These are phyloP conservation scores for Pycnomerus fuliginosus DNA, from an alignment of 2,888 invertebrate genomes.

Conservation along the genomic window DNA sequence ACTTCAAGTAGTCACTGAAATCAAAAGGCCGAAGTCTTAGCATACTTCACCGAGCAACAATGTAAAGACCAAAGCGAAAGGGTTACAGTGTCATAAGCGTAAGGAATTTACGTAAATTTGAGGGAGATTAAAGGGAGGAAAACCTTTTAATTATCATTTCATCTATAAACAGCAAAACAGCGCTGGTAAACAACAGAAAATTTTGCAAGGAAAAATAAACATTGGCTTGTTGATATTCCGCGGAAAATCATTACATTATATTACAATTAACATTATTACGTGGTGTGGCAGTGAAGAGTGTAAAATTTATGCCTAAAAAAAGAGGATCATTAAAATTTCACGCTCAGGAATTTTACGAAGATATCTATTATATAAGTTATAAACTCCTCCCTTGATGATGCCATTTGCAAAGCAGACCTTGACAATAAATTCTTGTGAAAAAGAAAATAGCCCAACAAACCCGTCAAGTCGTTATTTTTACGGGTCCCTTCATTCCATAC, in stretches of 20 bases:
- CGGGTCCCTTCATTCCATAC: slow-evolving; percentile 6
- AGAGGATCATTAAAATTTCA: slow-evolving; percentile 30
- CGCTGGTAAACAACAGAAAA: too few relatives aligned
- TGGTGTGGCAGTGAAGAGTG: too few relatives aligned
- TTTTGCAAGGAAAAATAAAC: too few relatives aligned
- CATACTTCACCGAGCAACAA: slow-evolving; percentile 32
- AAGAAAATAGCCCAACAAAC: slow-evolving; percentile 16
- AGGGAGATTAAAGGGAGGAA: too few relatives aligned
- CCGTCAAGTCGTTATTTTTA: slow-evolving; percentile 21
- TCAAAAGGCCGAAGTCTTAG: slow-evolving; percentile 28
- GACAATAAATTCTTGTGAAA: slow-evolving; percentile 16
- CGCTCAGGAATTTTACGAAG: slow-evolving; percentile 25
- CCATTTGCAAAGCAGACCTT: too few relatives aligned
- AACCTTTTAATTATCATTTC: too few relatives aligned
- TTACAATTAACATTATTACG: too few relatives aligned
- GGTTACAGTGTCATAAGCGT: slow-evolving; percentile 20
- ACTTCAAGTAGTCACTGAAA: slow-evolving; percentile 27
- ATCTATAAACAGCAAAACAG: too few relatives aligned
- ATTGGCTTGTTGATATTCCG: too few relatives aligned
- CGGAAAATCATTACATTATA: too few relatives aligned
- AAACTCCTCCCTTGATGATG: slow-evolving; percentile 16
- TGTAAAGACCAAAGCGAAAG: slow-evolving; percentile 32
- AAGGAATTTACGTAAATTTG: slow-evolving; percentile 17
- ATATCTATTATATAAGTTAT: slow-evolving; percentile 28
- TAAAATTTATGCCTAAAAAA: too few relatives aligned